Conservation (phyloP, 2,113 vertebrate genomes). For the Jacana jacana region DNA sequence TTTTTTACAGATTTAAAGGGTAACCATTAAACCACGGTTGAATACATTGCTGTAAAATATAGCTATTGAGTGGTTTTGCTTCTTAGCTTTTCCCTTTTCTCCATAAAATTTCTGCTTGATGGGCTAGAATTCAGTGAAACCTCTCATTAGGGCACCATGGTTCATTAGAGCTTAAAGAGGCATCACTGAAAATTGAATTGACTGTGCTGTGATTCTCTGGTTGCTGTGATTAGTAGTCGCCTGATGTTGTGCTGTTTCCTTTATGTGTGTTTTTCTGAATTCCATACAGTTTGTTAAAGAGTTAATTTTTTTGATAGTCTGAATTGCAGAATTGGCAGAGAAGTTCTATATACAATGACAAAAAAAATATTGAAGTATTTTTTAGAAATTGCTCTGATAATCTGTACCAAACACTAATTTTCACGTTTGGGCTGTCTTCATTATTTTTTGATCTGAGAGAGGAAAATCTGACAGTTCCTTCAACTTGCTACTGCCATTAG, state of each 20-base stretch:
- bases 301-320: slow-evolving; percentile 25
- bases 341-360: not conserved
- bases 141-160: slow-evolving; percentile 73
- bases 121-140: slow-evolving; percentile 70
- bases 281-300: not conserved
- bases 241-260: slow-evolving; percentile 15
- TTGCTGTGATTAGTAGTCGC: slow-evolving; percentile 14
- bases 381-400: not conserved
- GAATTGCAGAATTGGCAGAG: not conserved
- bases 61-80: slow-evolving; percentile 28
- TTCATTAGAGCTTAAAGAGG: slow-evolving; percentile 76
- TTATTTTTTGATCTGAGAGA: not conserved
- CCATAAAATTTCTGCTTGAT: slow-evolving; percentile 62
- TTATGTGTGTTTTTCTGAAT: not conserved
- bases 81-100: slow-evolving; percentile 61
- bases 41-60: slow-evolving; percentile 29
- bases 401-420: not conserved
- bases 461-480: not conserved
- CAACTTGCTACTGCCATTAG: not conserved
- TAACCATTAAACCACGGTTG: not conserved
- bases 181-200: slow-evolving; percentile 73
- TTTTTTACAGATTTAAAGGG: not conserved
- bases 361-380: not conserved
- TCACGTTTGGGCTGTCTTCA: not conserved
- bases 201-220: slow-evolving; percentile 47